Evolutionary conservation across 2,888 invertebrate species (phyloP).

Genomic region (Cartodere bifasciata): DNA sequence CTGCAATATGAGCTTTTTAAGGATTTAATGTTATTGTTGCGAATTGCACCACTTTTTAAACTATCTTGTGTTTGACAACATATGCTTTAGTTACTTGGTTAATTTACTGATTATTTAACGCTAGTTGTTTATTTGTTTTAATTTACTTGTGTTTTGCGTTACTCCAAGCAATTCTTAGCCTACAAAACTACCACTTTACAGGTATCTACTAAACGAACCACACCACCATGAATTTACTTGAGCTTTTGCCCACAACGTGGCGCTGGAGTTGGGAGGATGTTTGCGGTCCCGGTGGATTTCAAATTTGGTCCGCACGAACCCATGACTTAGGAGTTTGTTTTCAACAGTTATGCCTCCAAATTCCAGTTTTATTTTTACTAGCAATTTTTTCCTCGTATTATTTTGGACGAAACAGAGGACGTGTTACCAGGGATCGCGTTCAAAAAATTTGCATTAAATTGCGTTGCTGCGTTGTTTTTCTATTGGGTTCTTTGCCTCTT

Average conservation of each 20-base stretch:
- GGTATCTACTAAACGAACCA: neutral
- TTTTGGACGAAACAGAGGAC: conserved; percentile 54
- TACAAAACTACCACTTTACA: neutral
- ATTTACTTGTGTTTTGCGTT: no score
- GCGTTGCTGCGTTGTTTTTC: conserved; percentile 49
- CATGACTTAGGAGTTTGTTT: conserved; percentile 78
- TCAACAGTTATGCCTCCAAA: conserved; percentile 66
- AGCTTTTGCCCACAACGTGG: conserved; percentile 15
- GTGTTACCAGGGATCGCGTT: conserved; percentile 47
- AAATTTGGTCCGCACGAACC: conserved; percentile 52
- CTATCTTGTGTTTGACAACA: no score
- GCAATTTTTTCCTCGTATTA: conserved; percentile 71
- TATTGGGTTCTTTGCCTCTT: conserved; percentile 54
- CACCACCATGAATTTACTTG: neutral
- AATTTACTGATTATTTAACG: no score
- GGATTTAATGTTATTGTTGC: no score
- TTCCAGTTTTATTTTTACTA: conserved; percentile 60
- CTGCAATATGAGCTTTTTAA: no score
- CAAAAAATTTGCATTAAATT: conserved; percentile 51
- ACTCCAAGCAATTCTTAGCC: no score
- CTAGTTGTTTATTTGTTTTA: no score
- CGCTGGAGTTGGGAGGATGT: conserved; percentile 63
- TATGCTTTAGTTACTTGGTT: no score
- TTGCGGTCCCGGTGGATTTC: conserved; percentile 60
- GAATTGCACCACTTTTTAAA: no score